Evolutionary conservation across 2,888 invertebrate species (phyloP).

Genomic region (Cacoxenus indagator): DNA sequence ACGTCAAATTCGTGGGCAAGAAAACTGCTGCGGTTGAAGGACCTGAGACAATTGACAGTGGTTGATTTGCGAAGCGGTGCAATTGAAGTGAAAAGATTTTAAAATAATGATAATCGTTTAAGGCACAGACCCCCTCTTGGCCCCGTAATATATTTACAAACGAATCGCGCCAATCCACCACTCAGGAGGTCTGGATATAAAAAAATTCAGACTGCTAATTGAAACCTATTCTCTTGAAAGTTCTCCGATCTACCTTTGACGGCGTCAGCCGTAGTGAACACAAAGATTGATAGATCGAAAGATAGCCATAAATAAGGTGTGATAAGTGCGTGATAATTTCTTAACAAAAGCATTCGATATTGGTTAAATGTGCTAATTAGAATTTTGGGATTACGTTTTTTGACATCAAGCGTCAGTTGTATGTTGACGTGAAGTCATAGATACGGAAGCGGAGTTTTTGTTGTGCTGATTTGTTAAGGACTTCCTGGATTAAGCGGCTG

Average conservation of each 20-base stretch:
- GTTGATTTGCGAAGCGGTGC: too few relatives aligned
- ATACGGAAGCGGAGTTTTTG: background rate
- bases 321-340: constrained; percentile 66
- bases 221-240: background rate
- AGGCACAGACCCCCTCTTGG: too few relatives aligned
- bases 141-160: too few relatives aligned
- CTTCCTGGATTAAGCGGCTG: background rate
- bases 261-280: constrained; percentile 4
- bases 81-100: too few relatives aligned
- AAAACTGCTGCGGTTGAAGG: too few relatives aligned
- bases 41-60: too few relatives aligned
- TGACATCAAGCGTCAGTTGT: background rate
- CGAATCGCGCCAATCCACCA: too few relatives aligned
- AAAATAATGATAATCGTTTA: too few relatives aligned
- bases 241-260: constrained; percentile 7
- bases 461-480: too few relatives aligned
- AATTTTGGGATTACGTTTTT: constrained; percentile 36
- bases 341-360: constrained; percentile 42
- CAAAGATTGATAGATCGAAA: constrained; percentile 19
- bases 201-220: constrained; percentile 9
- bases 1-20: background rate
- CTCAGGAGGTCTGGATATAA: constrained; percentile 1
- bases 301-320: constrained; percentile 55
- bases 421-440: too few relatives aligned
- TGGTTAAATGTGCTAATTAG: constrained; percentile 57